These are phyloP conservation scores for Ctenosaura bakeri DNA, from an alignment of 2,797 vertebrate species.

Conservation along the genomic window DNA sequence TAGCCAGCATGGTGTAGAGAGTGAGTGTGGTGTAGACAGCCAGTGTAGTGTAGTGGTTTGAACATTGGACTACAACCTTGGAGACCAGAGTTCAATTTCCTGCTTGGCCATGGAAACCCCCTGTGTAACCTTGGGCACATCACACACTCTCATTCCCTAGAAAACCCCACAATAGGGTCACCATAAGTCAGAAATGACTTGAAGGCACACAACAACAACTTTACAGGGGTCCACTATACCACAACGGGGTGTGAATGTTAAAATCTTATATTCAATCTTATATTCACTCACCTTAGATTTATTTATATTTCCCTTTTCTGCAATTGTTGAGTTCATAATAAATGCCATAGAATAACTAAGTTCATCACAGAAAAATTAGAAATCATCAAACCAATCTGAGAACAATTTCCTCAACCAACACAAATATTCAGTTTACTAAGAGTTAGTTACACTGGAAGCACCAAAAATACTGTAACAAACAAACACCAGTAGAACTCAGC, in stretches of 20 bases:
- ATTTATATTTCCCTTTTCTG: background rate
- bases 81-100: too few species aligned
- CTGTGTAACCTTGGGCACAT: too few species aligned
- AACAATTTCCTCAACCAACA: background rate
- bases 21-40: too few species aligned
- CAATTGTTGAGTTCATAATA: background rate
- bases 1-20: too few species aligned
- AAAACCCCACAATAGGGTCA: too few species aligned
- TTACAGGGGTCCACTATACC: background rate
- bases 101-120: too few species aligned
- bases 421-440: background rate
- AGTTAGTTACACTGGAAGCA: background rate
- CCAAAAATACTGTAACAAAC: background rate
- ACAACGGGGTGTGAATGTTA: background rate
- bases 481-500: background rate
- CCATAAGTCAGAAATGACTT: too few species aligned
- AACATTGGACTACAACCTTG: too few species aligned
- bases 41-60: too few species aligned
- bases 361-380: background rate
- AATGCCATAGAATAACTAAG: background rate
- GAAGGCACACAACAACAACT: too few species aligned
- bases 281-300: too few species aligned
- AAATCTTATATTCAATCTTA: background rate
- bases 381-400: background rate
- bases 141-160: too few species aligned